phyloP scores from a whole-genome alignment of 2,113 vertebrate species.

The Pterocles gutturalis region DNA sequence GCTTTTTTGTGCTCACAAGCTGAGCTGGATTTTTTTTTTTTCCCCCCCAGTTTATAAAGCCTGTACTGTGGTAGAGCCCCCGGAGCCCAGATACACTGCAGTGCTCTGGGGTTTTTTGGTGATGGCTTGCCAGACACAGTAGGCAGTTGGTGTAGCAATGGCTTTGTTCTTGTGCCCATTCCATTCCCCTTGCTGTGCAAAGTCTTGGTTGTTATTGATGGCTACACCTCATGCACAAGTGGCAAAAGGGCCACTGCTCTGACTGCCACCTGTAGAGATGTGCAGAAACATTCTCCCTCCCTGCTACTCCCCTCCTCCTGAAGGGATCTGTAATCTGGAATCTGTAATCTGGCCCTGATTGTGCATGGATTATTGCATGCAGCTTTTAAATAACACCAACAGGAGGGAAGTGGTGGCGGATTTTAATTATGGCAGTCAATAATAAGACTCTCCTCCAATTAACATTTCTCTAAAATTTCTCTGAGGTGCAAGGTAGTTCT shows the following conservation, averaged over 20 bases:
- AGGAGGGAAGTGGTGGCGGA: background rate
- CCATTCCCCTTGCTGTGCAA: background rate
- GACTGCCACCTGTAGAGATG: background rate
- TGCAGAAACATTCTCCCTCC: background rate
- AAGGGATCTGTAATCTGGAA: background rate
- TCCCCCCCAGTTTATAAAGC: background rate
- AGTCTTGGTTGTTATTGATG: background rate
- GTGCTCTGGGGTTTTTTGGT: background rate
- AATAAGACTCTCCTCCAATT: background rate
- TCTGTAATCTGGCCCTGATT: background rate
- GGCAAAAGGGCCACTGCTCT: background rate
- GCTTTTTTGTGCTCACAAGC: background rate
- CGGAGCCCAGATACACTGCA: background rate
- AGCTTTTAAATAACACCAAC: background rate
- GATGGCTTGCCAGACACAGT: background rate
- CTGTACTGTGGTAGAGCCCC: background rate
- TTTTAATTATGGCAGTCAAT: background rate
- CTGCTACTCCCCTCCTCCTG: background rate
- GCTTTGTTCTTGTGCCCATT: background rate
- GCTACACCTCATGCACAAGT: background rate
- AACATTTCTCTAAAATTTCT: background rate
- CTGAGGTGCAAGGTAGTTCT: background rate
- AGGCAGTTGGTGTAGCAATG: accelerated
- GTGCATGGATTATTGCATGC: background rate
- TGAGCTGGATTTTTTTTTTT: background rate